Evolutionary conservation across 2,797 vertebrate species (phyloP).

Genomic region (Myiotriccus ornatus): DNA sequence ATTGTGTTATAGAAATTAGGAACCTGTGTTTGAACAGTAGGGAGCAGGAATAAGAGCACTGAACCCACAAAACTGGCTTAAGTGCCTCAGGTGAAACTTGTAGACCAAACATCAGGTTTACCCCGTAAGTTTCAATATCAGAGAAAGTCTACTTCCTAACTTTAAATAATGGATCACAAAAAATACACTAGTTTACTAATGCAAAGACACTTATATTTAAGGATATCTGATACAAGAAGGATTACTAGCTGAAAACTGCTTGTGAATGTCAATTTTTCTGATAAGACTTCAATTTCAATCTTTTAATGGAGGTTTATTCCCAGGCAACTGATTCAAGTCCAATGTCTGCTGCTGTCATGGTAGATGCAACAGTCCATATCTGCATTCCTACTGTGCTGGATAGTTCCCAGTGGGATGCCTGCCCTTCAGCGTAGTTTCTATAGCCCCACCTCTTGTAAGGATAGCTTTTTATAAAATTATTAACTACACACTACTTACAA

Average conservation of each 20-base stretch:
- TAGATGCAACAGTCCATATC: not conserved
- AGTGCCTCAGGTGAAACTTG: not conserved
- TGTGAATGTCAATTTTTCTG: not conserved
- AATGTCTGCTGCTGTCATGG: not conserved
- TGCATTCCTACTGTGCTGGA: not conserved
- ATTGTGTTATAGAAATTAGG: not conserved
- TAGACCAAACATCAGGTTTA: not conserved
- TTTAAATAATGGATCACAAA: not conserved
- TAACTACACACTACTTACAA: not conserved
- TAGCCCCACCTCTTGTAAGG: not conserved
- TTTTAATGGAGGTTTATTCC: not conserved
- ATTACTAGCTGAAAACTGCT: not conserved
- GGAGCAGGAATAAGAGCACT: accelerated
- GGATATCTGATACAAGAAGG: not conserved
- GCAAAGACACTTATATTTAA: not conserved
- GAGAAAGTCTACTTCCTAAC: not conserved
- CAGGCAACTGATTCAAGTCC: not conserved
- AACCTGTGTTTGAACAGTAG: not conserved
- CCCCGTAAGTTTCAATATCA: not conserved
- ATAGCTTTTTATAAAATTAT: not conserved
- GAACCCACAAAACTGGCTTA: not conserved
- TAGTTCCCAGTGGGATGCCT: not conserved
- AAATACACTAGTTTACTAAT: not conserved
- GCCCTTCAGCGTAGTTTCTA: not conserved
- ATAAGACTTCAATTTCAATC: not conserved